Evolutionary conservation across 2,797 vertebrate genomes (phyloP), one percentile per base, ranked within the genome.

Genomic region (Naso thynnoides): DNA sequence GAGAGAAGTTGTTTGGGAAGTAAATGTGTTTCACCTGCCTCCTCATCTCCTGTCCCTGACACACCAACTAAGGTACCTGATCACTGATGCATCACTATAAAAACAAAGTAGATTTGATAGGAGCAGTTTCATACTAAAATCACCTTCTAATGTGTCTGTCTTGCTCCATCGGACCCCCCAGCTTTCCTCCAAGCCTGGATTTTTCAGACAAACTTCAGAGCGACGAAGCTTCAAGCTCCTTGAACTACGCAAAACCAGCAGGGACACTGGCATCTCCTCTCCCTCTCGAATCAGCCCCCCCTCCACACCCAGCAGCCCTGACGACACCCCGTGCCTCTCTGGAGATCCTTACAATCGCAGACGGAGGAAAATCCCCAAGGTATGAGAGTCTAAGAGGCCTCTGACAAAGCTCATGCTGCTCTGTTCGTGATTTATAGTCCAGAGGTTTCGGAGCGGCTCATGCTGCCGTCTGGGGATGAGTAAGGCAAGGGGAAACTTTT

Each of bases 291-390:
- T 95, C 90, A 99, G 97, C 77, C 97, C 98, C 23, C 97, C 97
- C 1, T 99, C 98, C 1, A 98, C 97, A 0, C 98, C 98, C 68
- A 99, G 98, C 94, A 99, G 98, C 82, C 98, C 98, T 0, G 97
- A 99, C 1, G 97, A 99, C 88, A 98, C 96, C 36, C 96, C 96
- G 58, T 96, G 96, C 88, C 96, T 96, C 78, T 95, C 97, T 0
- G 96, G 97, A 80, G 97, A 99, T 89, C 92, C 94, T 4, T 97
- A 96, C 87, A 98, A 98, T 72, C 96, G 97, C 73, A 95, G 95
- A 57, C 95, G 95, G 84, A 96, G 95, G 91, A 99, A 97, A 94
- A 97, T 97, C 88, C 96, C 98, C 56, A 99, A 96, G 96, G 98
- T 99, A 88, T 6, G 23, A n/a, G 45, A 48, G 61, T 67, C 54